phyloP scores from a whole-genome alignment of 2,797 vertebrate species.

The Chrysocyon brachyurus region DNA sequence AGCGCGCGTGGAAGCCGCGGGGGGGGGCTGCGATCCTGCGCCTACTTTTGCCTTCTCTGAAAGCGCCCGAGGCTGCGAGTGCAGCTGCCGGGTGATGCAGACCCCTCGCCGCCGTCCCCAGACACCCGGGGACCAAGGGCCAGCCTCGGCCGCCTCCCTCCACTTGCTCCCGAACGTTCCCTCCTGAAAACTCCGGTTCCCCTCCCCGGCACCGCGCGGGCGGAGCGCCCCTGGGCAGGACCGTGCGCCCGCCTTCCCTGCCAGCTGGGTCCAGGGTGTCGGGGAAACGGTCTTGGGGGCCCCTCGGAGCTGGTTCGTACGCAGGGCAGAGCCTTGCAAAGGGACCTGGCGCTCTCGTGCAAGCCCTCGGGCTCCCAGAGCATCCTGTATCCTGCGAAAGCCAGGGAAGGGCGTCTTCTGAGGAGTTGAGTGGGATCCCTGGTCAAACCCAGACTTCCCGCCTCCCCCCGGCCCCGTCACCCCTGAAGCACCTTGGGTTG shows the following conservation, averaged over 20 bases:
- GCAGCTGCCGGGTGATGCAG: constrained; percentile 29
- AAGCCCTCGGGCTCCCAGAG: not conserved
- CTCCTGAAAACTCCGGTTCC: constrained; percentile 19
- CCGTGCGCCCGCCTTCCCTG: not conserved
- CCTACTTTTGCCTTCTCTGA: constrained; percentile 89
- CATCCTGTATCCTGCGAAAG: not conserved
- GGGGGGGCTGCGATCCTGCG: constrained; percentile 68
- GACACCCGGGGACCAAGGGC: constrained; percentile 7
- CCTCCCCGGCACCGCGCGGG: not conserved
- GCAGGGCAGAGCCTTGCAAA: constrained; percentile 22
- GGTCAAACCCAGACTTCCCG: accelerated
- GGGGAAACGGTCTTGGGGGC: constrained; percentile 23
- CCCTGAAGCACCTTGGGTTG: not conserved
- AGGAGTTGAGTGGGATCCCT: not conserved
- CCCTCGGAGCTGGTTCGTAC: constrained; percentile 44
- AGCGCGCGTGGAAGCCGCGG: constrained; percentile 77
- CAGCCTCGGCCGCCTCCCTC: not conserved
- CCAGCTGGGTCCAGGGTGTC: not conserved
- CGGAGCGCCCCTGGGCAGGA: not conserved
- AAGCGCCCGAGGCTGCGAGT: constrained; percentile 56
- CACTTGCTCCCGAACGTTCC: constrained; percentile 38
- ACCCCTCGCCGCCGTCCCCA: not conserved
- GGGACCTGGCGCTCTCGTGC: not conserved
- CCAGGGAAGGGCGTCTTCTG: not conserved
- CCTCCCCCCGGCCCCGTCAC: no score